phyloP scores from a whole-genome alignment of 2,113 vertebrate genomes.

The Apteryx owenii region DNA sequence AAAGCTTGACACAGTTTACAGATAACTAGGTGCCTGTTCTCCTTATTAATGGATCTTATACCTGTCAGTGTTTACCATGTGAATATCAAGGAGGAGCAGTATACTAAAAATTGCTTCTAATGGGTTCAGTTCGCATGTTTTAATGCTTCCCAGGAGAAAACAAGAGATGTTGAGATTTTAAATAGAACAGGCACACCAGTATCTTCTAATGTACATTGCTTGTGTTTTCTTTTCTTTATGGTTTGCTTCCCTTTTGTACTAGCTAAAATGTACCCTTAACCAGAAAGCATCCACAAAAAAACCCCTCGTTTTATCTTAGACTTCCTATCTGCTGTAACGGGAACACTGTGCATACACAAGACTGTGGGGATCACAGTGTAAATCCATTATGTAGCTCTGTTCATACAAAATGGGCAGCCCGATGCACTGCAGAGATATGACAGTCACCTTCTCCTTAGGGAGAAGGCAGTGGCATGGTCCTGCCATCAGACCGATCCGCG shows the following conservation, averaged over 20 bases:
- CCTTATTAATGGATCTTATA: not conserved
- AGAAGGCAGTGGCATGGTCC: not conserved
- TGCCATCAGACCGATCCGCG: no score
- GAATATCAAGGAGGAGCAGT: conserved; percentile 33
- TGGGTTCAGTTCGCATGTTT: conserved; percentile 55
- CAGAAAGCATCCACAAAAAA: not conserved
- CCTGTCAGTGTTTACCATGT: conserved; percentile 22
- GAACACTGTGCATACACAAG: not conserved
- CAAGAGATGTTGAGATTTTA: not conserved
- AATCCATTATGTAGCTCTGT: accelerated
- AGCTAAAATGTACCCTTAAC: not conserved
- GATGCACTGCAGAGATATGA: accelerated
- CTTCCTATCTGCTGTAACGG: not conserved
- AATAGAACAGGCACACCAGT: conserved; percentile 1
- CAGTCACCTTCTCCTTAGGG: accelerated
- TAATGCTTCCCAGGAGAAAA: conserved; percentile 44
- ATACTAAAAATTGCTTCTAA: conserved; percentile 64
- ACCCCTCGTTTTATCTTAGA: not conserved
- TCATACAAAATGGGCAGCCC: not conserved
- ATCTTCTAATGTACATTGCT: not conserved
- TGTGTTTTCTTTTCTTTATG: conserved; percentile 11
- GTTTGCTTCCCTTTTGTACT: not conserved
- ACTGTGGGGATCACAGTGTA: not conserved
- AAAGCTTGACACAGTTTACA: conserved; percentile 33
- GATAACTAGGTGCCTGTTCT: conserved; percentile 5